Evolutionary conservation across 35 echinoderm and acorn worm species (phyloP), one percentile per base, ranked within the genome.

Genomic region (Lytechinus variegatus): DNA sequence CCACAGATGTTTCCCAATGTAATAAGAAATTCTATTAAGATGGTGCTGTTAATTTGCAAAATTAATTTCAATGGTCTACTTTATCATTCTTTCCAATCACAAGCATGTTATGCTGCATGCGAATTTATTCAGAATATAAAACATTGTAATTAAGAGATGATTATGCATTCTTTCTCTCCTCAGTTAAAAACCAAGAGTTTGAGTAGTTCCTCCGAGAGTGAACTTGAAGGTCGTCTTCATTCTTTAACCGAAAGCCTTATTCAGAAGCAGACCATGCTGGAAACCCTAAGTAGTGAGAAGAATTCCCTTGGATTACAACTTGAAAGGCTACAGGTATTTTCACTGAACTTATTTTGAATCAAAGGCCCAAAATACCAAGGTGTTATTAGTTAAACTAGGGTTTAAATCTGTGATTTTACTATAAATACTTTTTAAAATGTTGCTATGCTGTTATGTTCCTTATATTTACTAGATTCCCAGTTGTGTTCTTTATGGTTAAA

Each of bases 221-320:
- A 99, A 92, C 94, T 99, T 57, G 98, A 99, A 29, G 97, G 96
- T 56, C 86, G 98, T 89, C 95, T 99, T 8, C 95, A 97, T 95
- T 95, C 98, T 52, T 56, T 99, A 44, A 99, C 98, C 53, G 98
- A 99, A 89, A 99, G 98, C 58, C 95, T 99, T 3, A 99, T 99
- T n/a, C 98, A 99, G 93, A 99, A 99, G 66, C 98, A 99, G 86
- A 99, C 98, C 5, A 97, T 99, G 98, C 88, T 99, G 61, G 98
- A 99, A 89, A 94, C 98, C 51, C 92, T 99, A 54, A 95, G 98
- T 58, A 99, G 97, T 52, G 98, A 99, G 96, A 99, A 99, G 95
- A 99, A 98, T 57, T 99, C 98, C 71, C 95, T 99, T 5, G 91
- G 94, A 52, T 92, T 98, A 28, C 98, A 99, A 54, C 96, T 99